These are phyloP conservation scores for Spinus pinus DNA, from an alignment of 2,797 vertebrate genomes.

Conservation along the genomic window DNA sequence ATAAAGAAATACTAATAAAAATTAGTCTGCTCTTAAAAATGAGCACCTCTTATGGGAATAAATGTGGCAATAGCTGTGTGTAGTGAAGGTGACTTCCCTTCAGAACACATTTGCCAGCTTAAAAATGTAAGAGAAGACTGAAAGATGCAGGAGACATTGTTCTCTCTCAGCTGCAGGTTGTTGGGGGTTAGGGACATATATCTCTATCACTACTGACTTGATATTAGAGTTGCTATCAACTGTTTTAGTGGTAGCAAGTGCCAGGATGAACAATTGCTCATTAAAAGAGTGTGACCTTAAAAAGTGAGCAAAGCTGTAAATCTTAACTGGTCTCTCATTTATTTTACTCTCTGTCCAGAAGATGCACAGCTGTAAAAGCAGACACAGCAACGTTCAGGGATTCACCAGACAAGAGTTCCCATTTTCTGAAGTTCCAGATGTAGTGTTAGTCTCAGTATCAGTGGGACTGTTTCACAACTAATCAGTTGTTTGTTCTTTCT, in stretches of 20 bases:
- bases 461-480: background rate
- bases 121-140: conserved; percentile 6
- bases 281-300: conserved; percentile 69
- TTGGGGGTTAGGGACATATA: background rate
- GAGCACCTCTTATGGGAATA: background rate
- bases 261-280: conserved; percentile 49
- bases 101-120: background rate
- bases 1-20: conserved; percentile 66
- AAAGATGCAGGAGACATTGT: background rate
- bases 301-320: conserved; percentile 59
- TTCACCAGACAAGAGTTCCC: background rate
- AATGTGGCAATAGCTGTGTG: background rate
- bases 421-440: background rate
- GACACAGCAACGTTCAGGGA: background rate
- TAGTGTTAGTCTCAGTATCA: background rate
- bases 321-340: conserved; percentile 47
- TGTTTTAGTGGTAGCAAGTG: background rate
- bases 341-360: conserved; percentile 33
- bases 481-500: background rate
- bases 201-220: conserved; percentile 25
- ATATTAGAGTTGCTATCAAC: conserved; percentile 37
- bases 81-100: conserved; percentile 73
- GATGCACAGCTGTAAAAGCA: background rate
- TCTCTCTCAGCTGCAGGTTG: background rate
- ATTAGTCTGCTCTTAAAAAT: conserved; percentile 54